Base-by-base conservation (phyloP, 92 coral and sea anemone species). In the Actinernus sp. region DNA sequence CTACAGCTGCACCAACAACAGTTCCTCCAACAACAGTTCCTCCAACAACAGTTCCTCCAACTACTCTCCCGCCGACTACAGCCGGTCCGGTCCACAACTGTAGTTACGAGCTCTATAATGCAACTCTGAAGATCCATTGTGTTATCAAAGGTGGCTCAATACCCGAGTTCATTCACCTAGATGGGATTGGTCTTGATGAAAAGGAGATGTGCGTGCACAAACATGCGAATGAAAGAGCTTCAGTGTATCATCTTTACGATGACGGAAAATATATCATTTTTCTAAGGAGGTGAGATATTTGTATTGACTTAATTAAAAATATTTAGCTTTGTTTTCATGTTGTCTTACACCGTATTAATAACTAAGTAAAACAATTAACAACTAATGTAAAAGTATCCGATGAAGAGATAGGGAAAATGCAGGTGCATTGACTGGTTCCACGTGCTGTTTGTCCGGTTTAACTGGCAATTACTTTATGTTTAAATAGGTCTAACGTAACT, bases 121-220 rank as follows among this genome's bases (percentile, higher is more conserved):
- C 79, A 9, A 80, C 93, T 16, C 0, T 90, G 19, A 59, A 67
- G 29, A 84, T 90, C 32, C 71, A 46, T 7, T 90, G 97, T 26
- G 85, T 90, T 2, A 81, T 90, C 60, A 90, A 90, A 31, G 97
- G 97, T 11, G 97, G 97, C 5, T 20, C 65, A 17, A 61, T 90
- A 4, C 89, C 97, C 0, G 54, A 57, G 39, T 36, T 41, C 31
- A 36, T 90, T 14, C 84, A 86, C 51, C 49, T 90, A 21, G 63
- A 50, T 6, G 77, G 59, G 19, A 38, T 90, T 22, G 97, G 97
- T 6, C 31, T 90, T 12, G 83, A 86, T 1, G 71, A 70, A 1
- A 17, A 6, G 19, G 86, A 71, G 4, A 71, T 71, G 76, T 90
- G 97, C 11, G 49, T 73, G 0, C 57, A 60, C 34, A 28, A 39